Percentiles rank a stretch among this genome's conserved stretches.
Conservation (phyloP, 2,797 vertebrate species). For the Sebastes flavidus region DNA sequence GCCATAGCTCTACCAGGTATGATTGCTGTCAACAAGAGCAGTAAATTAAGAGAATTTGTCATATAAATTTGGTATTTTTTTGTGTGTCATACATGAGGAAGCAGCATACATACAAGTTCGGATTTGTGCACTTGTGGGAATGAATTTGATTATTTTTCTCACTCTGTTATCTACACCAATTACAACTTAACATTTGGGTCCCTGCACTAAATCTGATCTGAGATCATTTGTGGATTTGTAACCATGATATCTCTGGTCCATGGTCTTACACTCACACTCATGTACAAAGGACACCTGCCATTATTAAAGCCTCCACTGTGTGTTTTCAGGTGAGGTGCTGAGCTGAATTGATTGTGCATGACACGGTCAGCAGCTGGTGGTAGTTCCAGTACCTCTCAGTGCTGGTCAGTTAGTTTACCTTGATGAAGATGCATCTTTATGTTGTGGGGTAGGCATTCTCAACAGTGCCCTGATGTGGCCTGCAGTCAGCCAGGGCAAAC, state of each 20-base stretch:
- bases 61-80: not conserved
- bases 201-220: not conserved
- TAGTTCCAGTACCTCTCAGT: slow-evolving; percentile 8
- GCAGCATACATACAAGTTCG: not conserved
- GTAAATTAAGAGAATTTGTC: not conserved
- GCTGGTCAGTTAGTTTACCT: not conserved
- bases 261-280: not conserved
- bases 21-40: not conserved
- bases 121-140: not conserved
- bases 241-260: not conserved
- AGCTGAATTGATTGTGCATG: slow-evolving; percentile 1
- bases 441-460: not conserved
- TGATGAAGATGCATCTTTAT: not conserved
- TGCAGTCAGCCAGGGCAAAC: not conserved
- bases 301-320: slow-evolving; percentile 9
- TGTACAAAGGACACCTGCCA: not conserved
- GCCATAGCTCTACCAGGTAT: not conserved
- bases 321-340: not conserved
- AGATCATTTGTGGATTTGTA: not conserved
- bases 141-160: not conserved
- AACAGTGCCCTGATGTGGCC: not conserved
- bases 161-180: not conserved
- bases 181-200: not conserved
- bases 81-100: not conserved
- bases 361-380: not conserved